Conservation (phyloP, 2,797 vertebrate species). For the Rhinella marina region DNA sequence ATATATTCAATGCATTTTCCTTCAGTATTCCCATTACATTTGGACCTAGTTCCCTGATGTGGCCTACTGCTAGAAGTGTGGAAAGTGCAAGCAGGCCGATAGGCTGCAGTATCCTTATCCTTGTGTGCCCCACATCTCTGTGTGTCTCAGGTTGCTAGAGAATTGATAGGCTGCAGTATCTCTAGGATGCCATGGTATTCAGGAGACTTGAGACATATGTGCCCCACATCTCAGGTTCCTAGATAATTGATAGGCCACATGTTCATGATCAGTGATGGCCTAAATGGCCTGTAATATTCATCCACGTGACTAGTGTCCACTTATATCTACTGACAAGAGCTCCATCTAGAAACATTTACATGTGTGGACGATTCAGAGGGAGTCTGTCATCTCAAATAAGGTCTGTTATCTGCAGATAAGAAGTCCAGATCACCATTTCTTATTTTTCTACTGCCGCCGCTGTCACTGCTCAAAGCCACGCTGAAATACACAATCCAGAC, state of each 20-base stretch:
- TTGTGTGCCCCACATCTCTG: neutral
- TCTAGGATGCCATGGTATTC: too few species aligned
- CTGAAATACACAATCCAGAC: too few species aligned
- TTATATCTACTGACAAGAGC: neutral
- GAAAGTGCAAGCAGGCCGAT: neutral
- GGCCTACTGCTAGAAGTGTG: neutral
- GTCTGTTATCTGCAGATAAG: too few species aligned
- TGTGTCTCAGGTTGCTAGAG: neutral
- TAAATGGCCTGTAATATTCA: neutral
- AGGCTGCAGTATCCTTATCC: neutral
- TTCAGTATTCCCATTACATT: conserved; percentile 30
- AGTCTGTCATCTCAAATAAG: too few species aligned
- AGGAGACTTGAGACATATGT: too few species aligned
- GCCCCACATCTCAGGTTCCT: neutral
- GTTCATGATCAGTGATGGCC: neutral
- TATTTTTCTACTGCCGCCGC: too few species aligned
- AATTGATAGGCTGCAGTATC: too few species aligned
- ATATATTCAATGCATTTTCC: conserved; percentile 29
- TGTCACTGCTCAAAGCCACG: too few species aligned
- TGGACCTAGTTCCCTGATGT: neutral
- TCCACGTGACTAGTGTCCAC: neutral
- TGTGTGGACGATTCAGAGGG: neutral
- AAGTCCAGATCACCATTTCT: too few species aligned
- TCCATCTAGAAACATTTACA: neutral
- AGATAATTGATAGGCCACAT: neutral